Conservation (phyloP, 2,888 invertebrate genomes). For the Tipula vernalis region DNA sequence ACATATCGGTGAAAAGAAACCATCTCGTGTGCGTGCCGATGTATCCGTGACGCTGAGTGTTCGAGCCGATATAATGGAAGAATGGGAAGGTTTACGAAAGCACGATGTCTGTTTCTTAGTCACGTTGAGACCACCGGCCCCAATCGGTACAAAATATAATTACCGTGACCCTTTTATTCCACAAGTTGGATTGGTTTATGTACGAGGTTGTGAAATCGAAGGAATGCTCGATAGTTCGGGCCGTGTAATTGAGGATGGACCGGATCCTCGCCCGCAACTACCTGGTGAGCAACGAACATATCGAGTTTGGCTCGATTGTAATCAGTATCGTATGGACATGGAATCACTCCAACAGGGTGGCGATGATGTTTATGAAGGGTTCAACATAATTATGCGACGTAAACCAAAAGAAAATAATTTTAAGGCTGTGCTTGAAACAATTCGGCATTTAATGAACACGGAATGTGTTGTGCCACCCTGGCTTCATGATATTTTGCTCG, state of each 20-base stretch:
- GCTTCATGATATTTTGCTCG: conserved; percentile 93
- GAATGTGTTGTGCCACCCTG: conserved; percentile 94
- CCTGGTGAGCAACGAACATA: conserved; percentile 85
- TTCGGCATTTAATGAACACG: conserved; percentile 97
- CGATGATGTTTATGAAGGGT: conserved; percentile 72
- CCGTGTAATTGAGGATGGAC: conserved; percentile 91
- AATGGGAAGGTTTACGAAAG: conserved; percentile 93
- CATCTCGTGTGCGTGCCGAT: conserved; percentile 91
- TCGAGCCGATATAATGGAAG: conserved; percentile 79
- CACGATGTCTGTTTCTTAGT: conserved; percentile 97
- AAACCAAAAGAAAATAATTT: conserved; percentile 99
- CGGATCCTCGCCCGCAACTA: conserved; percentile 75
- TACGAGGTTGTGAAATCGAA: conserved; percentile 96
- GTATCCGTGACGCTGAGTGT: conserved; percentile 87
- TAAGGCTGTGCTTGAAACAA: conserved; percentile 97
- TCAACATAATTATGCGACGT: conserved; percentile 94
- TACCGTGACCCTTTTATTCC: conserved; percentile 76
- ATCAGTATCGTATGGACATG: conserved; percentile 92
- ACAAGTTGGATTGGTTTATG: conserved; percentile 82
- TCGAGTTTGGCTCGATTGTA: conserved; percentile 89
- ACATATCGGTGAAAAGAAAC: conserved; percentile 86
- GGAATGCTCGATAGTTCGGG: conserved; percentile 95
- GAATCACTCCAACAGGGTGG: conserved; percentile 53
- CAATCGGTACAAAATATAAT: conserved; percentile 72
- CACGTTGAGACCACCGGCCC: conserved; percentile 72